These are phyloP conservation scores for Saccopteryx leptura DNA, from an alignment of 2,113 vertebrate species.

Conservation along the genomic window DNA sequence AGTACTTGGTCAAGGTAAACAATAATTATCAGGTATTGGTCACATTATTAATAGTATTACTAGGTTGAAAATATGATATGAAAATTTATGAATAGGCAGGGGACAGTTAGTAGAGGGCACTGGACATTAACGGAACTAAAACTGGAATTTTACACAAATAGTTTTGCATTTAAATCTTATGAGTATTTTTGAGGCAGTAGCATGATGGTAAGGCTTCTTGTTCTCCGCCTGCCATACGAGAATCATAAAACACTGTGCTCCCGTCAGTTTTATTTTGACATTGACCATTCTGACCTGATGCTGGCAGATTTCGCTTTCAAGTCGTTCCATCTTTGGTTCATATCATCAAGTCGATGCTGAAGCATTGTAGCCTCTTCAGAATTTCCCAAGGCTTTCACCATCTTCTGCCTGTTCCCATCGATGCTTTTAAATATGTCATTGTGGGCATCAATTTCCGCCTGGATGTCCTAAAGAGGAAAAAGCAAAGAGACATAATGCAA, in stretches of 20 bases:
- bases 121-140: not conserved
- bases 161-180: not conserved
- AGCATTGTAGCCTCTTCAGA: conserved; percentile 96
- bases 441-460: conserved; percentile 99
- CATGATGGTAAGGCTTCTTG: not conserved
- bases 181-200: not conserved
- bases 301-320: conserved; percentile 96
- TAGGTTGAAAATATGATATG: not conserved
- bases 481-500: conserved; percentile 62
- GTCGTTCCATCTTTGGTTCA: conserved; percentile 99
- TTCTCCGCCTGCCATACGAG: not conserved
- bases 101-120: not conserved
- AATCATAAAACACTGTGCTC: not conserved
- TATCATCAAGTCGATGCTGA: conserved; percentile 97
- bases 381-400: conserved; percentile 97
- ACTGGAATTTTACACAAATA: not conserved
- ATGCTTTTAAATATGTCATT: conserved; percentile 99
- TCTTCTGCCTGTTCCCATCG: conserved; percentile 97
- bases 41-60: not conserved
- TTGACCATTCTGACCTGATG: conserved; percentile 90
- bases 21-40: not conserved
- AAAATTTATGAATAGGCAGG: not conserved
- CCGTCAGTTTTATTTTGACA: not conserved
- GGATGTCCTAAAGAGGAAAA: conserved; percentile 94
- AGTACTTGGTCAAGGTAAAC: not conserved